These are phyloP conservation scores for Dipus sagitta DNA, from an alignment of 2,797 vertebrate species.

Conservation along the genomic window DNA sequence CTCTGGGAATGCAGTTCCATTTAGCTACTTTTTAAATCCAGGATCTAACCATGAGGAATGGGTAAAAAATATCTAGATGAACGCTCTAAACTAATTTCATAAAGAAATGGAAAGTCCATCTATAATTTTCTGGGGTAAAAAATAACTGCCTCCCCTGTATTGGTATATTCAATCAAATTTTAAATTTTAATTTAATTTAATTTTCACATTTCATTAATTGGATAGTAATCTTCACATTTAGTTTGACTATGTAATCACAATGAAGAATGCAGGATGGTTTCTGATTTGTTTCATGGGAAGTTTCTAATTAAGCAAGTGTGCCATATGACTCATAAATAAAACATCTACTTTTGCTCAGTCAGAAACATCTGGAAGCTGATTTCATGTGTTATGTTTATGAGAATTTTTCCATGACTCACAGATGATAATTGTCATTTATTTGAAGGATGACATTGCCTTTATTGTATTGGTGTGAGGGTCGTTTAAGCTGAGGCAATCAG, in stretches of 20 bases:
- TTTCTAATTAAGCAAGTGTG: slow-evolving; percentile 44
- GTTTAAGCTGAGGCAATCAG: slow-evolving; percentile 25
- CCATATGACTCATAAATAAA: slow-evolving; percentile 51
- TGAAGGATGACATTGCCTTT: slow-evolving; percentile 38
- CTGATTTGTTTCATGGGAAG: not conserved
- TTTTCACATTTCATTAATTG: slow-evolving; percentile 18
- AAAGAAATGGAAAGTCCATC: not conserved
- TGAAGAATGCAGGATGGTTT: not conserved
- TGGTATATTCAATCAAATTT: not conserved
- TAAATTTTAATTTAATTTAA: not conserved
- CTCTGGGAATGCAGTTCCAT: not conserved
- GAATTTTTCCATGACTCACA: slow-evolving; percentile 60
- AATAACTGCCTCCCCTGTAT: not conserved
- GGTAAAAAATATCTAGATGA: not conserved
- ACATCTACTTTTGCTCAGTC: not conserved
- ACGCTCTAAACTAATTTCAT: not conserved
- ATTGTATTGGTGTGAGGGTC: not conserved
- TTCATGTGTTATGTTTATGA: slow-evolving; percentile 48
- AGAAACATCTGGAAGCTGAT: slow-evolving; percentile 42
- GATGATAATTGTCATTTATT: slow-evolving; percentile 62
- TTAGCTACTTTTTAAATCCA: not conserved
- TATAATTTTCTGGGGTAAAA: not conserved
- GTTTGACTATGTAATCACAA: not conserved
- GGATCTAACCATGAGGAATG: too few species aligned
- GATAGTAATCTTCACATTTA: not conserved